phyloP scores from a whole-genome alignment of 2,113 vertebrate genomes.

The Platysternon megacephalum region DNA sequence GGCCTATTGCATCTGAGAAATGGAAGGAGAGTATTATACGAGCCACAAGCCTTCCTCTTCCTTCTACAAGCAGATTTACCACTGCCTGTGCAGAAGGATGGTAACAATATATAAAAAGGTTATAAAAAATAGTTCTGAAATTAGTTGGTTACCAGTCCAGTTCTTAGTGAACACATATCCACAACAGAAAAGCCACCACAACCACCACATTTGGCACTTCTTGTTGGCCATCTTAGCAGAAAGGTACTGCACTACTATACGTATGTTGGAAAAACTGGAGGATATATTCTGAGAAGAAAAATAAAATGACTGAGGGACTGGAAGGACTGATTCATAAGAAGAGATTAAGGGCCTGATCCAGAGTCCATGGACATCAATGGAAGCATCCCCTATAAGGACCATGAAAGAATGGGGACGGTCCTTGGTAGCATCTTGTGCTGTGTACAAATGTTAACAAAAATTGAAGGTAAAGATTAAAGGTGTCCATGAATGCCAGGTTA shows the following conservation, averaged over 20 bases:
- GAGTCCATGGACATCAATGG: neutral
- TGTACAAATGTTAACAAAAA: neutral
- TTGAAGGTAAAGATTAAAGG: neutral
- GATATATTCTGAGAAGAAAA: neutral
- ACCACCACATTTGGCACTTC: neutral
- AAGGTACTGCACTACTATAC: neutral
- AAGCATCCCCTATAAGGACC: neutral
- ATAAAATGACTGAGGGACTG: neutral
- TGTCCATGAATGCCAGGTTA: neutral
- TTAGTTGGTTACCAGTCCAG: neutral
- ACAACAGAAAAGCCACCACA: neutral
- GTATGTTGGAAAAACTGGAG: neutral
- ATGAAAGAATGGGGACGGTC: neutral
- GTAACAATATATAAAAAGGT: neutral
- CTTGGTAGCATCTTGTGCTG: neutral
- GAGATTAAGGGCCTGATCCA: neutral
- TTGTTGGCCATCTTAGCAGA: neutral
- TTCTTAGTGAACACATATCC: neutral
- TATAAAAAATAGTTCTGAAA: neutral
- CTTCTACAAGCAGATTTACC: accelerated
- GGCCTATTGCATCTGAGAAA: neutral
- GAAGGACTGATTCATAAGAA: neutral
- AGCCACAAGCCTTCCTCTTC: neutral
- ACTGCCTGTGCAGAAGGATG: neutral
- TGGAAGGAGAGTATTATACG: neutral